Evolutionary conservation across 2,888 invertebrate species (phyloP).

Genomic region (Mimachlamys varia): DNA sequence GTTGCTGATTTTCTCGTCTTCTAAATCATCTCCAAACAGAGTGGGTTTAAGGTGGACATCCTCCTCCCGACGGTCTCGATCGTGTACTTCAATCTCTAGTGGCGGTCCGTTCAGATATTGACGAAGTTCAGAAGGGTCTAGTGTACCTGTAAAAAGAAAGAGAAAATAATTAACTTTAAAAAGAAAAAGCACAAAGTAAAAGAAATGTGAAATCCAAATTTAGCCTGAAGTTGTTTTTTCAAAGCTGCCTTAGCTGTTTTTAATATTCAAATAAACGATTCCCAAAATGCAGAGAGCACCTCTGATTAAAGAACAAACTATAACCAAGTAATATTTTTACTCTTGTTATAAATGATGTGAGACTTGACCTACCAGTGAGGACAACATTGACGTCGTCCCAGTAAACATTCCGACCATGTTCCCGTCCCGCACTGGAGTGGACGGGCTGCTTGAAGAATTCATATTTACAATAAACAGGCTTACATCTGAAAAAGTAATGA

Average conservation of each 20-base stretch:
- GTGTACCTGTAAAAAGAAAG: slow-evolving; percentile 63
- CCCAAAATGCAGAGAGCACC: too few species aligned
- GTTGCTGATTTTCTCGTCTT: slow-evolving; percentile 81
- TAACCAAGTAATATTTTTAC: too few species aligned
- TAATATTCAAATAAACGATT: too few species aligned
- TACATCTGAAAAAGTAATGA: slow-evolving; percentile 70
- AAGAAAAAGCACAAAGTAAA: background rate
- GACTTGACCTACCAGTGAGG: slow-evolving; percentile 71
- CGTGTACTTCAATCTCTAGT: slow-evolving; percentile 79
- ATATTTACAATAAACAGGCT: slow-evolving; percentile 78
- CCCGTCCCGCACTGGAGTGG: slow-evolving; percentile 72
- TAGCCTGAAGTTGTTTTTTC: too few species aligned
- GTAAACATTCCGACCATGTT: slow-evolving; percentile 75
- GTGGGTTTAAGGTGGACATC: slow-evolving; percentile 72
- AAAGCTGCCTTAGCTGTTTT: too few species aligned
- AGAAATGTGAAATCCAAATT: too few species aligned
- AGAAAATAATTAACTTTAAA: too few species aligned
- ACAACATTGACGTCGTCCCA: slow-evolving; percentile 80
- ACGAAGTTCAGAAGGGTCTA: slow-evolving; percentile 74
- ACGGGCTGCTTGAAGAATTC: slow-evolving; percentile 75
- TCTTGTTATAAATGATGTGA: too few species aligned
- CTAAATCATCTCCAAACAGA: slow-evolving; percentile 80
- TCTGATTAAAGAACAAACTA: too few species aligned
- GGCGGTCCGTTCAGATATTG: slow-evolving; percentile 79
- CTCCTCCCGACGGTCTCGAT: slow-evolving; percentile 77